Percentiles rank a stretch among this genome's conserved stretches.
Evolutionary conservation across 1,140 invertebrate genomes (phyloP).

Genomic region (Euwallacea fornicatus): DNA sequence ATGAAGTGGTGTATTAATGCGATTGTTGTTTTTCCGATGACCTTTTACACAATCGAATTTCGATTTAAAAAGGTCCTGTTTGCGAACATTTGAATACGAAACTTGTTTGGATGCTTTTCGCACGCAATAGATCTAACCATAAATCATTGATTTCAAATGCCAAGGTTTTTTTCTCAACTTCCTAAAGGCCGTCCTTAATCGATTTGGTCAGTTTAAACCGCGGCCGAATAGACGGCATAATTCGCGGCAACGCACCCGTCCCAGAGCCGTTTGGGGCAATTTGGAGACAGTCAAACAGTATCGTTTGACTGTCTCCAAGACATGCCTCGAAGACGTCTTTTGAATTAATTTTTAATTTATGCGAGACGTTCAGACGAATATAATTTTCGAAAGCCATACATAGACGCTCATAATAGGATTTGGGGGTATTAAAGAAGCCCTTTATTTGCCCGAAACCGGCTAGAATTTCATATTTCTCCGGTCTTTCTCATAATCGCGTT

Average conservation of each 20-base stretch:
- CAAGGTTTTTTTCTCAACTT: no score
- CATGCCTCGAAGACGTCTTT: background rate
- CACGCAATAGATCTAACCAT: no score
- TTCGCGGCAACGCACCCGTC: no score
- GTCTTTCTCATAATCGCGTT: slow-evolving; percentile 14
- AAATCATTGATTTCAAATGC: no score
- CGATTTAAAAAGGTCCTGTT: background rate
- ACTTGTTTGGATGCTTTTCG: background rate
- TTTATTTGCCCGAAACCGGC: slow-evolving; percentile 16
- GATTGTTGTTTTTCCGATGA: background rate
- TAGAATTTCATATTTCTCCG: slow-evolving; percentile 28
- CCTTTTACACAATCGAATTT: background rate
- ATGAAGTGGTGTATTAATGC: background rate
- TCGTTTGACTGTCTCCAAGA: background rate
- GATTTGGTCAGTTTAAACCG: no score
- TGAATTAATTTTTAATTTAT: slow-evolving; percentile 3
- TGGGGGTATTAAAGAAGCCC: slow-evolving; percentile 23
- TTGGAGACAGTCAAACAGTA: background rate
- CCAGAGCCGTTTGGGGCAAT: no score
- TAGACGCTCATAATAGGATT: slow-evolving; percentile 26
- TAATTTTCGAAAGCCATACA: slow-evolving; percentile 26
- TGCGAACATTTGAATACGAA: background rate
- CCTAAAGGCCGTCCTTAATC: no score
- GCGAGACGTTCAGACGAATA: slow-evolving; percentile 7
- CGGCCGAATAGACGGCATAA: no score